These are phyloP conservation scores for Oncorhynchus kisutch DNA, from an alignment of 2,113 vertebrate genomes.

Conservation along the genomic window DNA sequence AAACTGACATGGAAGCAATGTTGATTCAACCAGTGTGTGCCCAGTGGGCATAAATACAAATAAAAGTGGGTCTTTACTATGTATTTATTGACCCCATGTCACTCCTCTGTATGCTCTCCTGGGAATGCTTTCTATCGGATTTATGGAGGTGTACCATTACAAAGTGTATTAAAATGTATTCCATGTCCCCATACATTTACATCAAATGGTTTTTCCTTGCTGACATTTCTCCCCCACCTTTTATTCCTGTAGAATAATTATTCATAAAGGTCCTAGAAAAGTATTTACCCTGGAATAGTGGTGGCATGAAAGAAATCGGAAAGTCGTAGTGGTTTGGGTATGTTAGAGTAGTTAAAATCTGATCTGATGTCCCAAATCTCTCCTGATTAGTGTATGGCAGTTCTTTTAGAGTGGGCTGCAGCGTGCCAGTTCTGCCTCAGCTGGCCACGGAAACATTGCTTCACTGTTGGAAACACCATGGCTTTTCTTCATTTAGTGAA, in stretches of 20 bases:
- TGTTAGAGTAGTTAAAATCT: constrained; percentile 38
- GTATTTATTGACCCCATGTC: not conserved
- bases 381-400: constrained; percentile 39
- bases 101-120: not conserved
- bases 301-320: constrained; percentile 23
- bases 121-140: not conserved
- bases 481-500: constrained; percentile 52
- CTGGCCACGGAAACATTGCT: constrained; percentile 49
- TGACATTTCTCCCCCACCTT: not conserved
- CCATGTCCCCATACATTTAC: not conserved
- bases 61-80: not conserved
- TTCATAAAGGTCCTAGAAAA: not conserved
- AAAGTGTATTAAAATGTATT: not conserved
- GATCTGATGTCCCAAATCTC: constrained; percentile 44
- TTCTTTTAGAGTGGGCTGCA: constrained; percentile 40
- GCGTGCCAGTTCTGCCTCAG: not conserved
- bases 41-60: too few species aligned
- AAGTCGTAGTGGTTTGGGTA: constrained; percentile 20
- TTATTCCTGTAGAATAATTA: not conserved
- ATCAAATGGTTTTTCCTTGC: not conserved
- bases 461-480: constrained; percentile 38
- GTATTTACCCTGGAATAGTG: not conserved
- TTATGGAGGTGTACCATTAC: not conserved
- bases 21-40: too few species aligned
- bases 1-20: too few species aligned